Evolutionary conservation across 1,140 invertebrate genomes (phyloP).

Genomic region (Eulimnadia texana): DNA sequence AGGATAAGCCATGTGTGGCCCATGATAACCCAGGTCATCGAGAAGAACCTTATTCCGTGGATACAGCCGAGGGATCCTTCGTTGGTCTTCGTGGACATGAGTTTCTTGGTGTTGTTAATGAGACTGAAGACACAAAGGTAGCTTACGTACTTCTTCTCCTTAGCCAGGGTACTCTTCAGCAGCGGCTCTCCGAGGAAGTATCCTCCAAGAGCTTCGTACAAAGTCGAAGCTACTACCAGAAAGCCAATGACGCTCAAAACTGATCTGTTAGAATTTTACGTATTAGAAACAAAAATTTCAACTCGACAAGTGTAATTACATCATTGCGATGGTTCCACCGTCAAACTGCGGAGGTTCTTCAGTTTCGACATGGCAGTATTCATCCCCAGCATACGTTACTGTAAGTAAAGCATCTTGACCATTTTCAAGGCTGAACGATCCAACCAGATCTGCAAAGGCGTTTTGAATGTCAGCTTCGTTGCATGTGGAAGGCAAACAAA

Average conservation of each 20-base stretch:
- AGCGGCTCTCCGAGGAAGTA: background rate
- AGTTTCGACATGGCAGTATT: slow-evolving; percentile 2
- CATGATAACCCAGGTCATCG: slow-evolving; percentile 80
- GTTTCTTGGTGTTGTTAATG: slow-evolving; percentile 28
- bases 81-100: slow-evolving; percentile 29
- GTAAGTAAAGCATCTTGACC: background rate
- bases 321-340: slow-evolving; percentile 2
- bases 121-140: slow-evolving; percentile 26
- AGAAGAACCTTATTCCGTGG: slow-evolving; percentile 69
- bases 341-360: background rate
- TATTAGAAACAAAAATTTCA: background rate
- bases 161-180: background rate
- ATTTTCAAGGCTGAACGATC: background rate
- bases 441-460: background rate
- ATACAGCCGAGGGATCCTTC: slow-evolving; percentile 55
- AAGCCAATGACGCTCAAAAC: background rate
- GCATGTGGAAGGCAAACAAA: slow-evolving; percentile 14
- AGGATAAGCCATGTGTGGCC: slow-evolving; percentile 69
- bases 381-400: background rate
- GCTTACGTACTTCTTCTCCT: background rate
- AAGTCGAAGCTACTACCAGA: background rate
- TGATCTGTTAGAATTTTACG: background rate
- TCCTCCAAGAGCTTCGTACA: slow-evolving; percentile 4
- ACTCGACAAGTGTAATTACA: slow-evolving; percentile 1
- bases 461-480: slow-evolving; percentile 7